phyloP scores from a whole-genome alignment of 2,888 invertebrate species.

The Lysandra coridon region DNA sequence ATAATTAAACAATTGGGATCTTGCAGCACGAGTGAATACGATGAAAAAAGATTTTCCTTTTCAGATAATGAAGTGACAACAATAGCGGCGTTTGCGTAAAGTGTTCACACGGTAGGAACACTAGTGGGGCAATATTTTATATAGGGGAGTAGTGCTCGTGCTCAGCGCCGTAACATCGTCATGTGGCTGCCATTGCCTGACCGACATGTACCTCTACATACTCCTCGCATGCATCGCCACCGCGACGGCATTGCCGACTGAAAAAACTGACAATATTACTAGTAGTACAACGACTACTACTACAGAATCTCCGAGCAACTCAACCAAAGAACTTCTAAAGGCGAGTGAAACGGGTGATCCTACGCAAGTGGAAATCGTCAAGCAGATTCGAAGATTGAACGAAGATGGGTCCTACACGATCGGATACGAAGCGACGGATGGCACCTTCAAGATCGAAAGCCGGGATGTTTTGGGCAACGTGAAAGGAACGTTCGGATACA shows the following conservation, averaged over 20 bases:
- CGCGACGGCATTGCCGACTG: constrained; percentile 45
- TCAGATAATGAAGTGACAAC: constrained; percentile 80
- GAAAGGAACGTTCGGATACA: constrained; percentile 91
- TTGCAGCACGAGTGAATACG: constrained; percentile 63
- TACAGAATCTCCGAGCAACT: constrained; percentile 49
- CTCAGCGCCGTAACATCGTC: constrained; percentile 70
- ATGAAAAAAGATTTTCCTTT: constrained; percentile 80
- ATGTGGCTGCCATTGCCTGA: constrained; percentile 66
- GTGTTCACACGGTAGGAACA: constrained; percentile 65
- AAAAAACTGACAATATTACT: constrained; percentile 41
- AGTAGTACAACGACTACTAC: constrained; percentile 42
- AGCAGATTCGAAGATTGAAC: constrained; percentile 89
- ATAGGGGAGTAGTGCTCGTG: constrained; percentile 65
- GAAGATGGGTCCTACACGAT: constrained; percentile 92
- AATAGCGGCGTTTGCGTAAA: constrained; percentile 73
- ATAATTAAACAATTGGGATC: constrained; percentile 77
- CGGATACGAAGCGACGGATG: constrained; percentile 92
- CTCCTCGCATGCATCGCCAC: constrained; percentile 60
- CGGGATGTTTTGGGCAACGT: constrained; percentile 89
- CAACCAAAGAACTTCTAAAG: constrained; percentile 78
- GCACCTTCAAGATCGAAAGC: constrained; percentile 92
- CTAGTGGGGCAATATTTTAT: constrained; percentile 78
- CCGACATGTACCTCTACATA: constrained; percentile 69
- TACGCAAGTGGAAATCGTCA: constrained; percentile 87
- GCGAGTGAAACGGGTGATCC: constrained; percentile 84